Percentiles rank a stretch among this genome's conserved stretches.
Evolutionary conservation across 2,888 invertebrate species (phyloP).

Genomic region (Agrotis exclamationis): DNA sequence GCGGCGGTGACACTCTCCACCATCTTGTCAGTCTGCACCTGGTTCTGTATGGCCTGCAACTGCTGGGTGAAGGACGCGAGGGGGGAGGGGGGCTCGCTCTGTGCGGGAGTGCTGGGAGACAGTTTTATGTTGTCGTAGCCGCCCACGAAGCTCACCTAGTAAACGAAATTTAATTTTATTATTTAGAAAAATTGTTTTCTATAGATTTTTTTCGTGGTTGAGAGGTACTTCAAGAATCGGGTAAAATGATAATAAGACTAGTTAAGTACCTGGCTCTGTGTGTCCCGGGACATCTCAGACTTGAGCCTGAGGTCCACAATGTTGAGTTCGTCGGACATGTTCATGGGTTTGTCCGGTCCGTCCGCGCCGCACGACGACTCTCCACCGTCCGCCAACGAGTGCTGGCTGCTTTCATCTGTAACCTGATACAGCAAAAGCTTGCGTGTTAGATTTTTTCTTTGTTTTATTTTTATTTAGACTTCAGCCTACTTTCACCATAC

Average conservation of each 20-base stretch:
- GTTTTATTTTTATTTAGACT: background rate
- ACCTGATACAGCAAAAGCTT: constrained; percentile 79
- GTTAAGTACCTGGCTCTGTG: constrained; percentile 70
- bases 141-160: constrained; percentile 79
- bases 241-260: background rate
- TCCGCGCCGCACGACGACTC: constrained; percentile 79
- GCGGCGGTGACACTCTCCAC: constrained; percentile 89
- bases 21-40: constrained; percentile 90
- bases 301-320: constrained; percentile 94
- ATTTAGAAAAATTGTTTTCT: too few relatives aligned
- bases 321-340: constrained; percentile 83
- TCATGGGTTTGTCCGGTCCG: constrained; percentile 70
- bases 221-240: too few relatives aligned
- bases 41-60: constrained; percentile 87
- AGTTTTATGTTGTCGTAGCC: constrained; percentile 90
- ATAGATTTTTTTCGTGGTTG: too few relatives aligned
- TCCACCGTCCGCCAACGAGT: constrained; percentile 86
- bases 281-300: constrained; percentile 86
- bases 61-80: constrained; percentile 86
- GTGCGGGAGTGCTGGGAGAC: constrained; percentile 86
- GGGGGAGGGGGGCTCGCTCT: constrained; percentile 81
- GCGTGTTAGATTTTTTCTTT: background rate
- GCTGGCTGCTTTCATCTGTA: constrained; percentile 94
- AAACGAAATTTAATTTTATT: constrained; percentile 4
- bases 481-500: background rate